A percentile compares a stretch with the other conserved stretches of the same genome.
These are phyloP conservation scores for Laticauda colubrina DNA, from an alignment of 2,113 vertebrate species.

Conservation along the genomic window DNA sequence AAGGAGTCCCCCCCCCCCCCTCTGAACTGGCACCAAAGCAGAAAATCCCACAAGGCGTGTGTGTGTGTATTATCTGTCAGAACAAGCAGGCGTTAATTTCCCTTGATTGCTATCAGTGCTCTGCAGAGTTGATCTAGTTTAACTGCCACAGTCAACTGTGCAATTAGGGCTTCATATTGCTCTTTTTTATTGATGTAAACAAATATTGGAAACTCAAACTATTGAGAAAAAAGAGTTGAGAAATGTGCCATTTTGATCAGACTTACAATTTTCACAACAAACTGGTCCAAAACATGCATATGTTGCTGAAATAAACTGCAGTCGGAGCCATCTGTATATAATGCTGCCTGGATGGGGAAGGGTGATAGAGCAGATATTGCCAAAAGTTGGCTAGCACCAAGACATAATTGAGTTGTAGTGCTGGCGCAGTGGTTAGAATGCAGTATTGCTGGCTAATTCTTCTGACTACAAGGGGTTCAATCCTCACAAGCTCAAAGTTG, in stretches of 20 bases:
- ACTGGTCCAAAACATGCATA: slow-evolving; percentile 2
- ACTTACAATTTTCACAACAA: slow-evolving; percentile 14
- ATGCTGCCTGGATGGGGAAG: slow-evolving; percentile 10
- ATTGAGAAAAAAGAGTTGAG: slow-evolving; percentile 5
- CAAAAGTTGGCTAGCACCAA: slow-evolving; percentile 22
- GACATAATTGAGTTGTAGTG: accelerated
- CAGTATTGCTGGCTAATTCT: neutral
- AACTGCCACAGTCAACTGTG: neutral
- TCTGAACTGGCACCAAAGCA: neutral
- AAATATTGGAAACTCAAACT: slow-evolving; percentile 2
- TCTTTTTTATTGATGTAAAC: slow-evolving; percentile 26
- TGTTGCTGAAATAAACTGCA: neutral
- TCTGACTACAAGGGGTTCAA: neutral
- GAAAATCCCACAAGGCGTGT: neutral
- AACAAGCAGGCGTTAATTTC: neutral
- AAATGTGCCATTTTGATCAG: slow-evolving; percentile 28
- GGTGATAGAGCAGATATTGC: slow-evolving; percentile 21
- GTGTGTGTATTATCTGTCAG: slow-evolving; percentile 10
- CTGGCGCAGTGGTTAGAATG: neutral
- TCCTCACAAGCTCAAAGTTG: neutral
- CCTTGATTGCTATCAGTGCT: neutral
- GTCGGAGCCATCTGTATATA: slow-evolving; percentile 23
- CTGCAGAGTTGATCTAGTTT: slow-evolving; percentile 24
- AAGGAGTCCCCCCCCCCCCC: too few relatives aligned
- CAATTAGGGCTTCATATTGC: neutral